A percentile compares a stretch with the other conserved stretches of the same genome.
phyloP scores from a whole-genome alignment of 1,140 invertebrate species.

The Pseudomyrmex dendroicus region DNA sequence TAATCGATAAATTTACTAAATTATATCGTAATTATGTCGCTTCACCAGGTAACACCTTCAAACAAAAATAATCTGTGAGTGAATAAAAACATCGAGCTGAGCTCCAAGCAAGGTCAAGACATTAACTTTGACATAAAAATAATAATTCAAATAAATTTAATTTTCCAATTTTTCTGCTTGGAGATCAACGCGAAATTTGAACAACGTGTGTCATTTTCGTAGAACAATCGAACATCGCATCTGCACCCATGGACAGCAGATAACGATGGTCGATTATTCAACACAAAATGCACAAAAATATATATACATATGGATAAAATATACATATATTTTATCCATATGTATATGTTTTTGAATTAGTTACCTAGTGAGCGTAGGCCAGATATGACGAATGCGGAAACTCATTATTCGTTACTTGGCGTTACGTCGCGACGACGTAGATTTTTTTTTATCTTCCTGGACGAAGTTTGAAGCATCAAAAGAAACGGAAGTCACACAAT shows the following conservation, averaged over 20 bases:
- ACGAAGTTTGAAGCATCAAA: not conserved
- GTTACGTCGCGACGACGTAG: not conserved
- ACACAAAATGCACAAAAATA: not conserved
- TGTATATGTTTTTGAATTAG: too few relatives aligned
- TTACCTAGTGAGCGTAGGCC: not conserved
- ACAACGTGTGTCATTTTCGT: not conserved
- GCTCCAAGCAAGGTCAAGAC: not conserved
- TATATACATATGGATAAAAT: not conserved
- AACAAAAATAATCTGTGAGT: not conserved
- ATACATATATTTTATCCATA: not conserved
- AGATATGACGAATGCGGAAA: not conserved
- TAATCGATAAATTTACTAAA: not conserved
- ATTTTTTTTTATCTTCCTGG: not conserved
- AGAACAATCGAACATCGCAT: not conserved
- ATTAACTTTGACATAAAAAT: not conserved
- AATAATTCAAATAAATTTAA: not conserved
- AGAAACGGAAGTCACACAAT: conserved; percentile 30
- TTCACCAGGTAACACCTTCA: not conserved
- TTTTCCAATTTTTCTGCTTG: not conserved
- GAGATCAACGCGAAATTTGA: conserved; percentile 15
- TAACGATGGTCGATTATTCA: conserved; percentile 3
- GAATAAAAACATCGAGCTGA: conserved; percentile 8
- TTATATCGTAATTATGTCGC: not conserved
- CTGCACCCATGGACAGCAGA: conserved; percentile 46
- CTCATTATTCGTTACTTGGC: conserved; percentile 26